Base-by-base conservation (phyloP, 1,140 invertebrate species). In the Bicyclus anynana region DNA sequence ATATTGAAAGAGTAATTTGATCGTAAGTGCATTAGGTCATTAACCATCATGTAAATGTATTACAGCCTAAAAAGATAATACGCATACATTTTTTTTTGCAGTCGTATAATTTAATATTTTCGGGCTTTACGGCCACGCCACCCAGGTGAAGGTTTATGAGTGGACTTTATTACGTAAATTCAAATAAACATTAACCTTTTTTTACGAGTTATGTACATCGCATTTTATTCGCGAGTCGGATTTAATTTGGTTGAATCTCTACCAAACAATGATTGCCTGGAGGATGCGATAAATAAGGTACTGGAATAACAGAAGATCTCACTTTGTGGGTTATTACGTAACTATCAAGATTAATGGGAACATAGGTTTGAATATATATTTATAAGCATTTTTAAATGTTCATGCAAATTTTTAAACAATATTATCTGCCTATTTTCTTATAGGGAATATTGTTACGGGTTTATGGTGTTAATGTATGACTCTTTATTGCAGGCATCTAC, bases 291-390 rank as follows among this genome's bases (percentile, higher is more conserved):
- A 80, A 79, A n/a, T n/a, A n/a, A n/a, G 62, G 65, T 53, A 62
- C 64, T 73, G 72, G 77, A 74, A 75, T 72, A 73, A 79, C 68
- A 69, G 67, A n/a, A n/a, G n/a, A n/a, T n/a, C n/a, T n/a, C n/a
- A n/a, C n/a, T n/a, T n/a, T n/a, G n/a, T n/a, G n/a, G n/a, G n/a
- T n/a, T n/a, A n/a, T n/a, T n/a, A n/a, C n/a, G n/a, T n/a, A n/a
- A n/a, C n/a, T n/a, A n/a, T n/a, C n/a, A n/a, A n/a, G n/a, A n/a
- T n/a, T n/a, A n/a, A n/a, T n/a, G n/a, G n/a, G n/a, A n/a, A n/a
- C n/a, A n/a, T n/a, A n/a, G n/a, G n/a, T n/a, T n/a, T n/a, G n/a
- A n/a, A n/a, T n/a, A n/a, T n/a, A n/a, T n/a, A n/a, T n/a, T n/a
- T n/a, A n/a, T n/a, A n/a, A n/a, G n/a, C n/a, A n/a, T n/a, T n/a